Base-by-base conservation (phyloP, 2,113 vertebrate genomes). In the Chaetodon auriga region DNA sequence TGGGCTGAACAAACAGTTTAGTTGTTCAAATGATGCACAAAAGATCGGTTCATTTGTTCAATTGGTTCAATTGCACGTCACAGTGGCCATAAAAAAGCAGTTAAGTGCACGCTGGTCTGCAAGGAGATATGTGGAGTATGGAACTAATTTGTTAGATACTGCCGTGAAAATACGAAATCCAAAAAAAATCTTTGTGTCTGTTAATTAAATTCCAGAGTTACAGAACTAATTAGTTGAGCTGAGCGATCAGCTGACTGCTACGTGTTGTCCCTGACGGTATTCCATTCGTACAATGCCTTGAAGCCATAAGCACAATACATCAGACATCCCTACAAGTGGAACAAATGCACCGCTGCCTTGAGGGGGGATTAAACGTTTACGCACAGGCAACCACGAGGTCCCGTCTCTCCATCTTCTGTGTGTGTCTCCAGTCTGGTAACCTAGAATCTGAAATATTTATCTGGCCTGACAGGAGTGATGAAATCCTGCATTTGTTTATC, bases 401-500 rank as follows among this genome's bases (percentile, higher is more conserved):
- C 75, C 12, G 0, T 4, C 13, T 65, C 36, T 46, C 30, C 6
- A 11, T 21, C 64, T 19, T 70, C 53, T 15, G 54, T 8, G 58
- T 70, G 63, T 49, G 49, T 83, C 54, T 87, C 57, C 68, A 46
- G 54, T 90, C 68, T 64, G 62, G 38, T 68, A 90, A 90, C 78
- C 61, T 57, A 64, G 65, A 87, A 91, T 87, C 60, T 68, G 53
- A 80, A 75, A 68, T 78, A 89, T 85, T 49, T 78, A 64, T 82
- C 64, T 64, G 54, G 36, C 55, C 70, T 69, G 57, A 82, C 78
- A 82, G 75, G 84, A 90, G 81, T 79, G 77, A 78, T 58, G 38
- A 69, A 82, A 87, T 60, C 82, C 64, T 4, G 9, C 53, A 38
- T 81, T 80, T 89, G 82, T 89, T 89, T 80, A 85, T 76, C 75